phyloP scores from a whole-genome alignment of 2,797 vertebrate genomes.

The Euphonia xanthogaster region DNA sequence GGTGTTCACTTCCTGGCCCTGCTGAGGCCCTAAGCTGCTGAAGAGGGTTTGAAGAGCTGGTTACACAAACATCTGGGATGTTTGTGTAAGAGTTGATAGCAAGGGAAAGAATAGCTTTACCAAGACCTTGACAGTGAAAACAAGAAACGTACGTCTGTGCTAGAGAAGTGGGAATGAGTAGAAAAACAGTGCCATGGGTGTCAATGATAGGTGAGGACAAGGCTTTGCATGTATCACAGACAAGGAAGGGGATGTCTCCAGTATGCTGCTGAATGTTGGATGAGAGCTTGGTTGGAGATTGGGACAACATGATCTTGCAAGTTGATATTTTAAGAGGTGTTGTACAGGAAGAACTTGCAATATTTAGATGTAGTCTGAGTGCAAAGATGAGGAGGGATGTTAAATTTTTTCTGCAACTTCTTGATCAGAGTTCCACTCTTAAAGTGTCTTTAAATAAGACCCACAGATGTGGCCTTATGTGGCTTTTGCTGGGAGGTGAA shows the following conservation, averaged over 20 bases:
- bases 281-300: background rate
- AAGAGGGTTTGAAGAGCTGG: fast-evolving
- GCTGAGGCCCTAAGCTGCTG: background rate
- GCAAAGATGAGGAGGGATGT: background rate
- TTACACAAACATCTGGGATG: background rate
- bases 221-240: background rate
- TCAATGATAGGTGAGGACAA: background rate
- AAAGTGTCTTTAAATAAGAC: background rate
- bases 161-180: background rate
- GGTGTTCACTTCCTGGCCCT: background rate
- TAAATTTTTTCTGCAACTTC: background rate
- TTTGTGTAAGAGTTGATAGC: background rate
- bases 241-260: background rate
- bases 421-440: background rate
- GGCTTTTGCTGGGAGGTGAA: background rate
- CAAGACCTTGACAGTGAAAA: background rate
- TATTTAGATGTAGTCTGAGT: background rate
- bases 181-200: background rate
- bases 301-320: background rate
- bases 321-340: background rate
- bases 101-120: background rate
- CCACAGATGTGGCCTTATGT: background rate
- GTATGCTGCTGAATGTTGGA: background rate
- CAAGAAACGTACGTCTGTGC: background rate
- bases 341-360: background rate